A percentile compares a stretch with the other conserved stretches of the same genome.
These are phyloP conservation scores for Heterocephalus glaber DNA, from an alignment of 2,113 vertebrate genomes.

Conservation along the genomic window DNA sequence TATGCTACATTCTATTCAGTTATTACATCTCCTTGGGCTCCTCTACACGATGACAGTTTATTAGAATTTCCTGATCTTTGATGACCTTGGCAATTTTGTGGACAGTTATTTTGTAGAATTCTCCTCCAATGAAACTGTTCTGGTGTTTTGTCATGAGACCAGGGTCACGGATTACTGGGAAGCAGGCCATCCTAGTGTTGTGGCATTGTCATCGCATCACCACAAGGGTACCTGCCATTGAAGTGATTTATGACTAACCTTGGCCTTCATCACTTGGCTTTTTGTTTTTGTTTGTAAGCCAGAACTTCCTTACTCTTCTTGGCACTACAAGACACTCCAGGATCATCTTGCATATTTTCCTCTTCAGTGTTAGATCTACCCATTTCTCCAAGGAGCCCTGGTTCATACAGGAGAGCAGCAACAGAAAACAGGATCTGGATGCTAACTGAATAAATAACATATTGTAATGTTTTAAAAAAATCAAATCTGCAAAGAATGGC, in stretches of 20 bases:
- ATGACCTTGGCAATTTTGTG: conserved; percentile 7
- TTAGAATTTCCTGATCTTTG: background rate
- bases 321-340: background rate
- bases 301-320: conserved; percentile 24
- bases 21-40: background rate
- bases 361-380: background rate
- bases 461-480: background rate
- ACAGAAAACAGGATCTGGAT: background rate
- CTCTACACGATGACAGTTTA: background rate
- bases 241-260: background rate
- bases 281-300: background rate
- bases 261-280: background rate
- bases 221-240: background rate
- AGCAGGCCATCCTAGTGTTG: background rate
- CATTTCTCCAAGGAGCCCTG: conserved; percentile 36
- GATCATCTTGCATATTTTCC: background rate
- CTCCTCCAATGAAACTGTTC: background rate
- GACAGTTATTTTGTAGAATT: background rate
- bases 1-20: background rate
- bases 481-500: background rate
- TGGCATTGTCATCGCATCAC: background rate
- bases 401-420: background rate
- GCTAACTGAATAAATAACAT: background rate
- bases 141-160: background rate
- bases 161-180: background rate